These are phyloP conservation scores for Arothron firmamentum DNA, from an alignment of 2,113 vertebrate genomes.

Conservation along the genomic window DNA sequence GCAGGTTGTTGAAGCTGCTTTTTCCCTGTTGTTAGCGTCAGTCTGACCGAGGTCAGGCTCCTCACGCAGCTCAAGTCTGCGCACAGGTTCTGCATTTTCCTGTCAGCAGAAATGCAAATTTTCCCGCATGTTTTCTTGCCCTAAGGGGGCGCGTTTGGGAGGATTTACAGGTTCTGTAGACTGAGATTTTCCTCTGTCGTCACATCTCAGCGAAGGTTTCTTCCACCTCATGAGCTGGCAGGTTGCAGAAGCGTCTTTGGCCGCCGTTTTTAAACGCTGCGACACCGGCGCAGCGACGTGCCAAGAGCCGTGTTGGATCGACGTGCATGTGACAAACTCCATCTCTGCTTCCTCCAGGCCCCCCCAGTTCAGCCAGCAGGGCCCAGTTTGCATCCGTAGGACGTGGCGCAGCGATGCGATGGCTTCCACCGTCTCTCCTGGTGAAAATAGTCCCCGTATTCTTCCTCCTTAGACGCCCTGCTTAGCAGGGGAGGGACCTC, in stretches of 20 bases:
- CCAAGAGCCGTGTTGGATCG: conserved; percentile 15
- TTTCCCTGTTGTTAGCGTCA: no score
- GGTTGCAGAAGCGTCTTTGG: conserved; percentile 6
- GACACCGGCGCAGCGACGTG: conserved; percentile 13
- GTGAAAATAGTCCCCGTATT: conserved; percentile 34
- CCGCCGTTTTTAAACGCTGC: conserved; percentile 15
- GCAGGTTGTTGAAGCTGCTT: not conserved
- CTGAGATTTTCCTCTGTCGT: not conserved
- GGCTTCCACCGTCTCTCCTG: no score
- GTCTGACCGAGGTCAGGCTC: not conserved
- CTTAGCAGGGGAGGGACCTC: conserved; percentile 47
- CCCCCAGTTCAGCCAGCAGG: not conserved
- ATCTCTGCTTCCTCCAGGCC: not conserved
- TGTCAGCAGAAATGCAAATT: no score
- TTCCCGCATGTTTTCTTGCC: no score
- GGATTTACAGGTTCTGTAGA: not conserved
- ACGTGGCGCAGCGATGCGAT: no score
- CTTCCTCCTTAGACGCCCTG: conserved; percentile 40
- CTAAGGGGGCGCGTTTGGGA: not conserved
- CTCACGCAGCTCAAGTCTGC: not conserved
- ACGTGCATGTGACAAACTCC: conserved; percentile 10
- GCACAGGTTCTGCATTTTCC: no score
- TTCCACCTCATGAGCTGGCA: conserved; percentile 2
- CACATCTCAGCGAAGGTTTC: not conserved
- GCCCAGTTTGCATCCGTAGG: no score